Evolutionary conservation across 2,797 vertebrate species (phyloP).

Genomic region (Chelidonichthys spinosus): DNA sequence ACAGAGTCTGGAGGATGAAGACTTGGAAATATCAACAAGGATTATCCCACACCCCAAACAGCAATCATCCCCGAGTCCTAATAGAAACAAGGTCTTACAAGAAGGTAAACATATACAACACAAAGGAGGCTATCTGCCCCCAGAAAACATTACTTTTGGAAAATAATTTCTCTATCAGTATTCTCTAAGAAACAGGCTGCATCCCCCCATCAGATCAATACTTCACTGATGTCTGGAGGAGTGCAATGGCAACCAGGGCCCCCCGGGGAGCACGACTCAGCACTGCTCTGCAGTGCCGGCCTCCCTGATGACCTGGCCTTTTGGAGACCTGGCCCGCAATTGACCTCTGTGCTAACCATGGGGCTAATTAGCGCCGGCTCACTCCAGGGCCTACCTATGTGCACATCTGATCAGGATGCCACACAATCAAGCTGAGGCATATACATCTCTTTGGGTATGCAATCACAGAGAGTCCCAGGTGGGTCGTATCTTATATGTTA

Average conservation of each 20-base stretch:
- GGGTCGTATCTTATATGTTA: conserved; percentile 12
- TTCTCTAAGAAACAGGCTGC: conserved; percentile 21
- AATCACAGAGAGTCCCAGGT: conserved; percentile 19
- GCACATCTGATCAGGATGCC: conserved; percentile 60
- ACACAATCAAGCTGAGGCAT: conserved; percentile 35
- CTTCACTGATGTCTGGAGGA: conserved; percentile 48
- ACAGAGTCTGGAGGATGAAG: conserved; percentile 5
- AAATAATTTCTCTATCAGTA: conserved; percentile 6
- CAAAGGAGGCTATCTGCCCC: not conserved
- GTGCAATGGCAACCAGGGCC: conserved; percentile 48
- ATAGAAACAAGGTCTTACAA: conserved; percentile 19
- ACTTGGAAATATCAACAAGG: conserved; percentile 12
- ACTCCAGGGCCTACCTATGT: conserved; percentile 57
- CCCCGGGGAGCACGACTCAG: conserved; percentile 44
- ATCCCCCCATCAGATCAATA: conserved; percentile 56
- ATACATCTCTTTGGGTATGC: conserved; percentile 23
- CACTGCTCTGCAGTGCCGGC: conserved; percentile 37
- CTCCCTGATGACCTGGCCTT: conserved; percentile 50
- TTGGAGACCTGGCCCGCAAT: conserved; percentile 52
- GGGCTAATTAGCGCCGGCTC: conserved; percentile 68
- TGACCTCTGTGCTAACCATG: conserved; percentile 71
- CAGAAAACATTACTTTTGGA: not conserved
- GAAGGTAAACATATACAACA: not conserved
- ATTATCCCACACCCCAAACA: conserved; percentile 24
- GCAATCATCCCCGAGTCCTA: conserved; percentile 9